Percentiles rank a stretch among this genome's conserved stretches.
Conservation (phyloP, 2,888 invertebrate genomes). For the Pycnomerus fuliginosus region DNA sequence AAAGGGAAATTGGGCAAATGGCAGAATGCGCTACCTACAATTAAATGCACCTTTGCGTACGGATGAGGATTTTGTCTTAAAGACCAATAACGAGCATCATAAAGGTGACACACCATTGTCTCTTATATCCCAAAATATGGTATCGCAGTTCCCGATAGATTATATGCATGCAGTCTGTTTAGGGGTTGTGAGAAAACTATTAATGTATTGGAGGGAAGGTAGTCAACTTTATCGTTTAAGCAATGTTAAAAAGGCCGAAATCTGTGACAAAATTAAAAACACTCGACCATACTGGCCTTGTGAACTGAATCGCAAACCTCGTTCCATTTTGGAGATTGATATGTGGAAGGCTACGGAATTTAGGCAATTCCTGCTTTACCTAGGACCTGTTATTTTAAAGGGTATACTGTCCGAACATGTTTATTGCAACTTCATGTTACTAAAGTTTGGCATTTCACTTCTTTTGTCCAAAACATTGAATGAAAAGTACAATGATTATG, state of each 20-base stretch:
- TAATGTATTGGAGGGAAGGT: conserved; percentile 29
- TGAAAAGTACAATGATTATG: conserved; percentile 24
- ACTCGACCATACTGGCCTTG: conserved; percentile 25
- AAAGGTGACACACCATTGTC: conserved; percentile 23
- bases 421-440: conserved; percentile 26
- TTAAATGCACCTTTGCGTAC: conserved; percentile 27
- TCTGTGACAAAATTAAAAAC: not conserved
- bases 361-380: conserved; percentile 29
- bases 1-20: conserved; percentile 24
- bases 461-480: conserved; percentile 21
- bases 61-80: conserved; percentile 19
- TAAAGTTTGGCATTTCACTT: conserved; percentile 28
- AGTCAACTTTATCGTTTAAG: conserved; percentile 19
- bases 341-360: conserved; percentile 34
- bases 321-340: conserved; percentile 27
- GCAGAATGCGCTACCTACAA: conserved; percentile 26
- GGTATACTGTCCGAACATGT: conserved; percentile 19
- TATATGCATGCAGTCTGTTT: conserved; percentile 32
- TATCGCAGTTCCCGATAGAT: conserved; percentile 25
- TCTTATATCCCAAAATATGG: conserved; percentile 21
- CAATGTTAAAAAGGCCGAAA: not conserved
- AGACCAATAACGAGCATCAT: conserved; percentile 22
- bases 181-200: conserved; percentile 29
- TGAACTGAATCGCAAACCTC: conserved; percentile 34
- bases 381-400: conserved; percentile 24